Evolutionary conservation across 2,113 vertebrate species (phyloP).

Genomic region (Glaucomys volans): DNA sequence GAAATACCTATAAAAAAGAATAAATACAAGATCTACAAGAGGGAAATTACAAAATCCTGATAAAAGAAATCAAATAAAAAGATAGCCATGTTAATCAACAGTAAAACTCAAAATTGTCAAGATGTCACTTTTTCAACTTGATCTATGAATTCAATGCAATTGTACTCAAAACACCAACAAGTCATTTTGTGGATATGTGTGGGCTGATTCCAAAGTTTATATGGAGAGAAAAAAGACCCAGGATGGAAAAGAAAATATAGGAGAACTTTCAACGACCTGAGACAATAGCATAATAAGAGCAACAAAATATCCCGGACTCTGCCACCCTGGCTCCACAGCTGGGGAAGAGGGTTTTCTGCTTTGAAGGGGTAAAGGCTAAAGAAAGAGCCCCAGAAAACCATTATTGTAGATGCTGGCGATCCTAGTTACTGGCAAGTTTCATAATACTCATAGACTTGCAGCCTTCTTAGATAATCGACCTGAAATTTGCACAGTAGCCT

Average conservation of each 20-base stretch:
- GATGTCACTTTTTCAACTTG: too few relatives aligned
- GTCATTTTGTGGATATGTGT: too few relatives aligned
- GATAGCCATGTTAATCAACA: too few relatives aligned
- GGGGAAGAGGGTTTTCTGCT: too few relatives aligned
- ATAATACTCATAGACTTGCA: too few relatives aligned
- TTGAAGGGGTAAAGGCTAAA: background rate
- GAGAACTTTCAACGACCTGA: too few relatives aligned
- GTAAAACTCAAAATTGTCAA: background rate
- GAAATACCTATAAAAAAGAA: background rate
- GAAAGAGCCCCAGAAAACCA: background rate
- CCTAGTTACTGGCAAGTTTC: background rate
- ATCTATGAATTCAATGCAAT: too few relatives aligned
- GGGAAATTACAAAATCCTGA: background rate
- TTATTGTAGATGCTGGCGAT: background rate
- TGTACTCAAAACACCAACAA: too few relatives aligned
- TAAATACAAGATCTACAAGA: background rate
- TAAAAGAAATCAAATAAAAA: background rate
- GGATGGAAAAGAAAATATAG: background rate
- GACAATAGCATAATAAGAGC: background rate
- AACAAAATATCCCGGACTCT: background rate
- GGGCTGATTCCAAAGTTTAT: background rate
- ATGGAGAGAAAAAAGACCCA: background rate
- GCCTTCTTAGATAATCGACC: background rate
- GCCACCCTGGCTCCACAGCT: background rate
- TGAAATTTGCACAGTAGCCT: background rate